These are phyloP conservation scores for Chamaea fasciata DNA, from an alignment of 2,113 vertebrate species.

Conservation along the genomic window DNA sequence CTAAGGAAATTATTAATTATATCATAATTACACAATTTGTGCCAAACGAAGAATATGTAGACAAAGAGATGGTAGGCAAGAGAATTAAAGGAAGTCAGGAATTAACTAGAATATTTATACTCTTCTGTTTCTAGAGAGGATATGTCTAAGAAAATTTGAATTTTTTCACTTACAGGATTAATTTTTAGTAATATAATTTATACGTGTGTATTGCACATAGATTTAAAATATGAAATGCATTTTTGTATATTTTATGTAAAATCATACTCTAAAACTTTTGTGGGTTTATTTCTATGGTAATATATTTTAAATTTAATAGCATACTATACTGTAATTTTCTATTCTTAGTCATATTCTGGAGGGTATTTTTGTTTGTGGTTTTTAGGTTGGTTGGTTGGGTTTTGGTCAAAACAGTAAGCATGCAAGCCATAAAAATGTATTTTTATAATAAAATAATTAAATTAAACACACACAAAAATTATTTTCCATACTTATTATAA, in stretches of 20 bases:
- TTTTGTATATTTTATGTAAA: neutral
- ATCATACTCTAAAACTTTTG: neutral
- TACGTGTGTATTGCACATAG: neutral
- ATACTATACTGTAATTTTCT: neutral
- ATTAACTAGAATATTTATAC: neutral
- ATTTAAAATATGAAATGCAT: neutral
- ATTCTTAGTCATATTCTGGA: neutral
- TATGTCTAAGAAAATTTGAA: neutral
- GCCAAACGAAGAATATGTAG: neutral
- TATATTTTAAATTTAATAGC: neutral
- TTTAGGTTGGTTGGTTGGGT: neutral
- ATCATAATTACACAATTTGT: neutral
- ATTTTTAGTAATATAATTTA: neutral
- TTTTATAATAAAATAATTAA: neutral
- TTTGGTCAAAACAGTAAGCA: neutral
- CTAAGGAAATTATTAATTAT: neutral
- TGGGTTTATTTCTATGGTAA: neutral
- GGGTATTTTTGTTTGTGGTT: accelerated
- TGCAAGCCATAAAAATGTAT: neutral
- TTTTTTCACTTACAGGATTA: neutral
- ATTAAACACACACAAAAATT: neutral
- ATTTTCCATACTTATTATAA: neutral
- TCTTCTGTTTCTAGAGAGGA: neutral
- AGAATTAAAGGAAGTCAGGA: neutral
- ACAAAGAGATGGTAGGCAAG: neutral